These are phyloP conservation scores for Synodontis membranacea DNA, from an alignment of 2,113 vertebrate species.

Conservation along the genomic window DNA sequence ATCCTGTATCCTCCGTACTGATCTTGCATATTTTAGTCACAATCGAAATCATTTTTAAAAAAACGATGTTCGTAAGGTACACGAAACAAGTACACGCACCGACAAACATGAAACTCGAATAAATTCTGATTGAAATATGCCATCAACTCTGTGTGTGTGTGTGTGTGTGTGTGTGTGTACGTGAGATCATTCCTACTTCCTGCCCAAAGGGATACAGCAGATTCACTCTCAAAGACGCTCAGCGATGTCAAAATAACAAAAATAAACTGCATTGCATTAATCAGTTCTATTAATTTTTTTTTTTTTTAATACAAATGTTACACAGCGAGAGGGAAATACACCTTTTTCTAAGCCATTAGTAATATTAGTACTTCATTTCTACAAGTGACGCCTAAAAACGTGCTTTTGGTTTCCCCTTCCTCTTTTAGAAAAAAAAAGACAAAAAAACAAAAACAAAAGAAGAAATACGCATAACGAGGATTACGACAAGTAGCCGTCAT, in stretches of 20 bases:
- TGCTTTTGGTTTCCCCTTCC: constrained; percentile 64
- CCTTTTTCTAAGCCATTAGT: constrained; percentile 76
- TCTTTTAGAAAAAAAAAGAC: constrained; percentile 7
- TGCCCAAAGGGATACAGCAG: not conserved
- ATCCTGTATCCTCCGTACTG: not conserved
- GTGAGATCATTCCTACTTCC: constrained; percentile 14
- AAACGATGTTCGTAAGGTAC: not conserved
- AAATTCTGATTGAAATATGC: not conserved
- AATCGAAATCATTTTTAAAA: too few relatives aligned
- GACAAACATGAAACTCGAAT: not conserved
- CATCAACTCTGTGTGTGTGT: not conserved
- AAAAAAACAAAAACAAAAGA: not conserved
- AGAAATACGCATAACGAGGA: not conserved
- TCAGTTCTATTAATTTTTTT: constrained; percentile 70
- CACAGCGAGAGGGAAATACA: constrained; percentile 67
- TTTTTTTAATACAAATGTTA: constrained; percentile 84
- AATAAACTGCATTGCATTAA: constrained; percentile 66
- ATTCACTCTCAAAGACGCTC: not conserved
- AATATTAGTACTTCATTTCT: constrained; percentile 67
- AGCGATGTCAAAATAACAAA: constrained; percentile 44
- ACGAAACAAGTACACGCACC: constrained; percentile 7
- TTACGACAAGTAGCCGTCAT: constrained; percentile 85
- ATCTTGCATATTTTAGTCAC: not conserved
- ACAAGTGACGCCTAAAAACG: constrained; percentile 79
- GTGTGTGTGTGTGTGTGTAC: not conserved